A percentile compares a stretch with the other conserved stretches of the same genome.
These are phyloP conservation scores for Chloroceryle inda DNA, from an alignment of 2,797 vertebrate genomes.

Conservation along the genomic window DNA sequence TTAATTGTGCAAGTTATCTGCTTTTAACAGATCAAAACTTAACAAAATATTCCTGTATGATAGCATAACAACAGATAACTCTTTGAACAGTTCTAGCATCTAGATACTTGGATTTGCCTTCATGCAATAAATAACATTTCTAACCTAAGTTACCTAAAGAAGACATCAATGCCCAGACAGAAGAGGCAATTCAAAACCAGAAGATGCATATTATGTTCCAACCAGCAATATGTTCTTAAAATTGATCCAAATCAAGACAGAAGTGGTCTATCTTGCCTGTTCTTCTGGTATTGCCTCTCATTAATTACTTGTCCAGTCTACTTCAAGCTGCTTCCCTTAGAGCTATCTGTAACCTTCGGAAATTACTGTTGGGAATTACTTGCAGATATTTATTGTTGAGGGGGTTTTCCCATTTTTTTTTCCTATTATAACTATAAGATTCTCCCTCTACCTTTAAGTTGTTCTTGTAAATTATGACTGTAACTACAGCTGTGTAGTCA, in stretches of 20 bases:
- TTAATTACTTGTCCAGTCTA: neutral
- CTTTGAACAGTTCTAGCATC: neutral
- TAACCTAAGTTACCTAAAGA: neutral
- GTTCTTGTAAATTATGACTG: neutral
- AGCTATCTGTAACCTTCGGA: neutral
- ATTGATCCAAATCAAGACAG: neutral
- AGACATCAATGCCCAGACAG: neutral
- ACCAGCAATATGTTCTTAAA: neutral
- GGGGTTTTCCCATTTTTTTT: neutral
- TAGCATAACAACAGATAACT: neutral
- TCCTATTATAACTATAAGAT: neutral
- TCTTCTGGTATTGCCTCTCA: neutral
- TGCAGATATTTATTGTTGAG: neutral
- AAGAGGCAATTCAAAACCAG: neutral
- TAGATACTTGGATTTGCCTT: neutral
- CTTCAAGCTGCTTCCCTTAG: neutral
- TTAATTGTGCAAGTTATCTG: neutral
- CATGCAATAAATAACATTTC: neutral
- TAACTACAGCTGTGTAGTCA: neutral
- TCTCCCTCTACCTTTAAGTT: neutral
- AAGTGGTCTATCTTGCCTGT: neutral
- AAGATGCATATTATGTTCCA: neutral
- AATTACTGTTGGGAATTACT: neutral
- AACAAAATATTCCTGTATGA: neutral
- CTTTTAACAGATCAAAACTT: conserved; percentile 39